Base-by-base conservation (phyloP, 2,888 invertebrate genomes). In the Caenorhabditis japonica region DNA sequence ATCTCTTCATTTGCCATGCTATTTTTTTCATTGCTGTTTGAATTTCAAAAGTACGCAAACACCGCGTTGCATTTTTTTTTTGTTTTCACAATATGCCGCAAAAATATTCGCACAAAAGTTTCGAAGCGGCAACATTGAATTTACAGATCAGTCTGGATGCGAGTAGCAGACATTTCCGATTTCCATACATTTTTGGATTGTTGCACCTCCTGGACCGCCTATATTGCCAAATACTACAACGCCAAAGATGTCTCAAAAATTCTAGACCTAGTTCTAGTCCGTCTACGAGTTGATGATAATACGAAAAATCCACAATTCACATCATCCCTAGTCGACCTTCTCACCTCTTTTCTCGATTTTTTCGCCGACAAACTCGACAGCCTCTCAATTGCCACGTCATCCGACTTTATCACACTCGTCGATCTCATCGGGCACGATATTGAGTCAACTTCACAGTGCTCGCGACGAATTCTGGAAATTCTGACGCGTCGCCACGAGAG, bases 101-200 rank as follows among this genome's bases (percentile, higher is more conserved):
- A n/a, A n/a, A n/a, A n/a, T n/a, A n/a, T n/a, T n/a, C n/a, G n/a
- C n/a, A n/a, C n/a, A n/a, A n/a, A n/a, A n/a, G n/a, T n/a, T n/a
- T n/a, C n/a, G n/a, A n/a, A n/a, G n/a, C n/a, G n/a, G n/a, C n/a
- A n/a, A n/a, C n/a, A n/a, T n/a, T n/a, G n/a, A n/a, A n/a, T n/a
- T n/a, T n/a, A n/a, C 51, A 70, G 70, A 51, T 47, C 53, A 2
- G 60, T 66, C 41, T 73, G 64, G 66, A 49, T 47, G 38, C 27
- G 61, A 43, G 51, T 73, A 2, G 68, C 51, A 0, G 52, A 68
- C 56, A 52, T 73, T 17, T n/a, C 61, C 1, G 47, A 58, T 36
- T 66, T 73, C 33, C 15, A 34, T 25, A 46, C 38, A 0, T 61
- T 68, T 15, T 34, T 73, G 4, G 46, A 53, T 5, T 73, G 73